A percentile compares a stretch with the other conserved stretches of the same genome.
These are phyloP conservation scores for Herpailurus yagouaroundi DNA, from an alignment of 2,113 vertebrate genomes.

Conservation along the genomic window DNA sequence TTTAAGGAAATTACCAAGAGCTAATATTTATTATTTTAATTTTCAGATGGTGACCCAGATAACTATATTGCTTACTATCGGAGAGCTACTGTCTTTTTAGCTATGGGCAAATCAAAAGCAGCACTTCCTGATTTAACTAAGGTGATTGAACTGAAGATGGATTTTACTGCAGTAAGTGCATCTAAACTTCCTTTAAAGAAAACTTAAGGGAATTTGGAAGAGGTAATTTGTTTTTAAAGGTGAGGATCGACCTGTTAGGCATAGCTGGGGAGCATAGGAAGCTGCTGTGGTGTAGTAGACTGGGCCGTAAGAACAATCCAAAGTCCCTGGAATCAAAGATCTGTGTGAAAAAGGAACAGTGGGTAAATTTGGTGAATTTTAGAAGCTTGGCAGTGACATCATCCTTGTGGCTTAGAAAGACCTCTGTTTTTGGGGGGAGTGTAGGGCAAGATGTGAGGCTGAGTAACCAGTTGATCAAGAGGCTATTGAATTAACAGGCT, in stretches of 20 bases:
- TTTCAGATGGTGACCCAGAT: constrained; percentile 95
- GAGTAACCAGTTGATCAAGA: not conserved
- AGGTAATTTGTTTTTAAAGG: not conserved
- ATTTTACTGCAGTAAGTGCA: constrained; percentile 95
- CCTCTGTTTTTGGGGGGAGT: not conserved
- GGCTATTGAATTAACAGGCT: not conserved
- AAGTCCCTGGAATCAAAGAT: not conserved
- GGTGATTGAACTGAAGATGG: constrained; percentile 98
- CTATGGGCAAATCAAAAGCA: constrained; percentile 98
- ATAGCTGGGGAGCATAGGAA: not conserved
- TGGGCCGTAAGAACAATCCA: not conserved
- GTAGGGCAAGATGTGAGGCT: not conserved
- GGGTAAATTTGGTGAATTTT: not conserved
- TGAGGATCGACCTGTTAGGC: not conserved
- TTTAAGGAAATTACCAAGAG: constrained; percentile 30
- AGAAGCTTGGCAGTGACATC: not conserved
- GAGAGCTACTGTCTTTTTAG: constrained; percentile 97
- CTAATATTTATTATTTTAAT: constrained; percentile 72
- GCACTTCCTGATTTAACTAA: constrained; percentile 96
- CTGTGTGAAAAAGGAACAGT: not conserved
- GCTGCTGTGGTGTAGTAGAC: not conserved
- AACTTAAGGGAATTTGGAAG: not conserved
- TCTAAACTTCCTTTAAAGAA: not conserved
- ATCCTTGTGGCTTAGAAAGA: not conserved
- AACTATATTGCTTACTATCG: constrained; percentile 98